Conservation (phyloP, 2,113 vertebrate species). For the Neotoma lepida region DNA sequence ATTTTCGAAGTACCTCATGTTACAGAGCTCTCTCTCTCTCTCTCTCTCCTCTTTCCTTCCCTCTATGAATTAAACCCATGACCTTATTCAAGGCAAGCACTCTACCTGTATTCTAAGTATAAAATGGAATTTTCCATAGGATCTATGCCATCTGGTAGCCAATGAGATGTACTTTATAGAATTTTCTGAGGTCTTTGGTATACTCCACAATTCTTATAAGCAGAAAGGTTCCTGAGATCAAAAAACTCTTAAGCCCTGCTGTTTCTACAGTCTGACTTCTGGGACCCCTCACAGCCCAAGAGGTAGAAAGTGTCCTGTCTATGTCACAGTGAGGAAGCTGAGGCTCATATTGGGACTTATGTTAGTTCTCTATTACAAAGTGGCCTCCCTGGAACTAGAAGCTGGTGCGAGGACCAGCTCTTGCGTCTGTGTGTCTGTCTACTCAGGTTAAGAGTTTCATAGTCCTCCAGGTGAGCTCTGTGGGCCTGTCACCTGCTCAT, state of each 20-base stretch:
- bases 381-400: not conserved
- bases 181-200: not conserved
- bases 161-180: not conserved
- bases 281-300: not conserved
- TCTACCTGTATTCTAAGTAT: not conserved
- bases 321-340: not conserved
- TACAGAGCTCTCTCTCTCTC: not conserved
- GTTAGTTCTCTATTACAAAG: not conserved
- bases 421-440: accelerated
- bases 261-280: not conserved
- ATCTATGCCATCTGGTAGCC: not conserved
- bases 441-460: too few relatives aligned
- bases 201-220: not conserved
- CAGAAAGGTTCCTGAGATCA: not conserved
- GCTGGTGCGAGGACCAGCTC: not conserved
- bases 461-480: not conserved
- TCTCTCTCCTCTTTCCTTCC: not conserved
- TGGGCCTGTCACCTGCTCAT: not conserved
- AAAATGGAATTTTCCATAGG: slow-evolving; percentile 25
- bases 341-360: not conserved
- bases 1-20: not conserved
- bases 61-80: not conserved
- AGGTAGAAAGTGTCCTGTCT: too few relatives aligned
- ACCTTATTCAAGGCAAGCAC: not conserved
- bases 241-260: not conserved